These are phyloP conservation scores for Nemotelus pantherinus DNA, from an alignment of 2,888 invertebrate genomes.

Conservation along the genomic window DNA sequence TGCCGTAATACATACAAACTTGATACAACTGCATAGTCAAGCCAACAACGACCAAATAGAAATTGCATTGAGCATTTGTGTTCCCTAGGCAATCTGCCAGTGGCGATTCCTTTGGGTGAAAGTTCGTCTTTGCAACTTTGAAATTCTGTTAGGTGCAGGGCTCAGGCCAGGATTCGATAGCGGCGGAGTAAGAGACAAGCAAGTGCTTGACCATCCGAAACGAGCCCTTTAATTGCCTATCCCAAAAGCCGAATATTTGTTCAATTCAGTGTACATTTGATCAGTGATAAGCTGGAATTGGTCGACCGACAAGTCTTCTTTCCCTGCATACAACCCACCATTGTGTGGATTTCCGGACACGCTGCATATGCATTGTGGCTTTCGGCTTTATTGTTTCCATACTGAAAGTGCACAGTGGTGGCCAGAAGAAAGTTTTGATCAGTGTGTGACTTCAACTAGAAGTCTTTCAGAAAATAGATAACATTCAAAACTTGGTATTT, in stretches of 20 bases:
- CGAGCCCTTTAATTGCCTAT: slow-evolving; percentile 44
- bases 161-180: background rate
- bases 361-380: slow-evolving; percentile 38
- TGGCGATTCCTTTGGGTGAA: background rate
- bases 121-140: slow-evolving; percentile 7
- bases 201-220: slow-evolving; percentile 42
- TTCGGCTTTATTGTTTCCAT: background rate
- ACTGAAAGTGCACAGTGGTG: background rate
- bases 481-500: background rate
- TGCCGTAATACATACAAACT: background rate
- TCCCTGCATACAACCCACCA: slow-evolving; percentile 17
- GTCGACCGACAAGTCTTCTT: slow-evolving; percentile 21
- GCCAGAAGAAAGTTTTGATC: background rate
- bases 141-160: background rate
- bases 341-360: slow-evolving; percentile 28
- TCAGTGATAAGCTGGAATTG: slow-evolving; percentile 33
- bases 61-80: background rate
- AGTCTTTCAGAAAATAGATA: no score
- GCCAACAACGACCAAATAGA: slow-evolving; percentile 15
- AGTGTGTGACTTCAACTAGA: background rate
- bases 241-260: slow-evolving; percentile 31
- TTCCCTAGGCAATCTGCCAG: background rate
- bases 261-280: slow-evolving; percentile 35
- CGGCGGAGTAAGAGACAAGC: background rate
- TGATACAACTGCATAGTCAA: background rate